phyloP scores from a whole-genome alignment of 2,797 vertebrate genomes.

The Eupleurogrammus muticus region DNA sequence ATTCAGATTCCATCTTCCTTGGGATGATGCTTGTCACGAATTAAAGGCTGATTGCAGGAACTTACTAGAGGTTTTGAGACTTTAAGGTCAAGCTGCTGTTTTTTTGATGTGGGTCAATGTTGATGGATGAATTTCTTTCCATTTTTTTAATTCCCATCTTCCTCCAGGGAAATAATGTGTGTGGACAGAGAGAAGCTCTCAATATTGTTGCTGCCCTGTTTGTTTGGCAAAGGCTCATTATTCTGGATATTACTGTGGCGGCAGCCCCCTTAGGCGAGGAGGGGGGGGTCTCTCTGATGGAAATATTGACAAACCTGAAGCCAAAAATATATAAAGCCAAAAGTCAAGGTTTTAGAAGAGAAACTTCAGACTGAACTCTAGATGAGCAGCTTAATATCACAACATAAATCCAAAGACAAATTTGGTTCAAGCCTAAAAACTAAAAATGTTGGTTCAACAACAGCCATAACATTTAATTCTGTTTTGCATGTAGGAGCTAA shows the following conservation, averaged over 20 bases:
- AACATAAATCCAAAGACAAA: no score
- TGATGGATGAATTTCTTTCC: slow-evolving; percentile 64
- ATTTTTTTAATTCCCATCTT: slow-evolving; percentile 69
- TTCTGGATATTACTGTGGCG: slow-evolving; percentile 70
- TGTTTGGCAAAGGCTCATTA: slow-evolving; percentile 75
- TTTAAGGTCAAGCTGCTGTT: not conserved
- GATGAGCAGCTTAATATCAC: no score
- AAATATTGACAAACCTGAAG: slow-evolving; percentile 73
- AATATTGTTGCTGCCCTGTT: slow-evolving; percentile 73
- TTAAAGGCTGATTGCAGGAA: slow-evolving; percentile 45
- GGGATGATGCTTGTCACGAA: slow-evolving; percentile 29
- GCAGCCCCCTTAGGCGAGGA: slow-evolving; percentile 13
- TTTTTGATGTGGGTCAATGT: slow-evolving; percentile 57
- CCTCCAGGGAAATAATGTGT: slow-evolving; percentile 76
- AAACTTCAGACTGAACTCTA: slow-evolving; percentile 7
- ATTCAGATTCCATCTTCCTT: slow-evolving; percentile 8
- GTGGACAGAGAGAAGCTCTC: slow-evolving; percentile 66
- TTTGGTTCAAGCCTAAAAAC: no score
- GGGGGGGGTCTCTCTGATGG: slow-evolving; percentile 32
- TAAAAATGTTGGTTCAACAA: no score
- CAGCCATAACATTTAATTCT: no score
- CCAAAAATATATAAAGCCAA: slow-evolving; percentile 38
- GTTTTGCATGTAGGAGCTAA: no score
- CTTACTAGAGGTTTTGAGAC: slow-evolving; percentile 49
- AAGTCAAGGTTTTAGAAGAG: slow-evolving; percentile 25